Evolutionary conservation across 2,888 invertebrate genomes (phyloP), one percentile per base, ranked within the genome.

Genomic region (Mactromeris polynyma): DNA sequence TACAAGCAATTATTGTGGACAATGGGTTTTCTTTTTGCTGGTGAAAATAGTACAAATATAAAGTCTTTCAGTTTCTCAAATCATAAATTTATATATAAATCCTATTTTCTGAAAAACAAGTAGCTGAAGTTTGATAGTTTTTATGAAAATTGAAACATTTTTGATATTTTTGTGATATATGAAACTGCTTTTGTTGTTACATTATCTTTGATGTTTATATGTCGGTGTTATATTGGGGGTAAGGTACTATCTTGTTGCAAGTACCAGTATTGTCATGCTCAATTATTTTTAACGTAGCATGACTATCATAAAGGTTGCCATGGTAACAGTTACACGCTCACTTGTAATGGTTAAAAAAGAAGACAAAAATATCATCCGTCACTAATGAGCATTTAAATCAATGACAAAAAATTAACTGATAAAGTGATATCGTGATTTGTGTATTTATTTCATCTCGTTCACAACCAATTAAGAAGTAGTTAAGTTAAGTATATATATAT

Each of bases 291-390:
- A 86, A 86, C 82, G 86, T 38, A 54, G 78, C 54, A 40, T 73
- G 78, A 82, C 86, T 81, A 86, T 82, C 81, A 86, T 51, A 81
- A 33, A 33, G 14, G 86, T 86, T 77, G n/a, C 86, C 82, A 40
- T 82, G 86, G 82, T 26, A 58, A 86, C 82, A 19, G 19, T 69
- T 26, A 85, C 64, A 80, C 80, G 46, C 80, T 46, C 42, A 38
- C 64, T 80, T 79, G 51, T 84, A 42, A 84, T 54, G 84, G 31
- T 77, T 36, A 38, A 54, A 78, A 84, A 78, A 58, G 7, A 58
- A 58, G 36, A 33, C 19, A 14, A 36, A 73, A 73, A 36, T 26
- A 17, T 1, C 73, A 73, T 19, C 36, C 33, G 26, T 19, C 19
- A 11, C 73, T 17, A 73, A 73, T 33, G 73, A 73, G 73, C 19